Percentiles rank a stretch among this genome's conserved stretches.
Evolutionary conservation across 2,888 invertebrate genomes (phyloP).

Genomic region (Rhyacophila evoluta): DNA sequence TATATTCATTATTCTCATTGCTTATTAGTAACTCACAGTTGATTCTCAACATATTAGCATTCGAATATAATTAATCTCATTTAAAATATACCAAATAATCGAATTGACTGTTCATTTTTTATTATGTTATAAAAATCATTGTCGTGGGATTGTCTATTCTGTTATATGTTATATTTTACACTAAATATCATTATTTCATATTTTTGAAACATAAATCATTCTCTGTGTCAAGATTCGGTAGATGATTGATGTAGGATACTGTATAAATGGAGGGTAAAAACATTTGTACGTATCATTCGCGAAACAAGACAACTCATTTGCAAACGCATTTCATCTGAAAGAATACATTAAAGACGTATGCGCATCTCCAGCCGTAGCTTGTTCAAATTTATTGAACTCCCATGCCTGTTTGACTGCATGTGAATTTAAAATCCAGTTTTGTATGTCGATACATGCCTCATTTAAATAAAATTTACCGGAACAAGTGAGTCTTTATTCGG

Average conservation of each 20-base stretch:
- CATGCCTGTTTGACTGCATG: constrained; percentile 47
- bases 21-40: too few relatives aligned
- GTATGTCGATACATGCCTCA: constrained; percentile 14
- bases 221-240: background rate
- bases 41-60: too few relatives aligned
- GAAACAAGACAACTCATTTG: background rate
- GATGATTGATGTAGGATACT: background rate
- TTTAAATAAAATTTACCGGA: constrained; percentile 1
- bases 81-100: too few relatives aligned
- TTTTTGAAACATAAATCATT: background rate
- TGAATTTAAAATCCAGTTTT: constrained; percentile 44
- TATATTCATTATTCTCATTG: too few relatives aligned
- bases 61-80: too few relatives aligned
- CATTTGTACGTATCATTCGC: background rate
- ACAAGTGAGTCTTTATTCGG: background rate
- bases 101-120: too few relatives aligned
- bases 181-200: too few relatives aligned
- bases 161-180: too few relatives aligned
- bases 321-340: background rate
- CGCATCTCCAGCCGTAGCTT: background rate
- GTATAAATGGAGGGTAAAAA: background rate
- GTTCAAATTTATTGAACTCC: constrained; percentile 48
- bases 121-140: too few relatives aligned
- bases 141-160: too few relatives aligned
- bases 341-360: background rate